A percentile compares a stretch with the other conserved stretches of the same genome.
Evolutionary conservation across 2,888 invertebrate genomes (phyloP).

Genomic region (Diachrysia chrysitis): DNA sequence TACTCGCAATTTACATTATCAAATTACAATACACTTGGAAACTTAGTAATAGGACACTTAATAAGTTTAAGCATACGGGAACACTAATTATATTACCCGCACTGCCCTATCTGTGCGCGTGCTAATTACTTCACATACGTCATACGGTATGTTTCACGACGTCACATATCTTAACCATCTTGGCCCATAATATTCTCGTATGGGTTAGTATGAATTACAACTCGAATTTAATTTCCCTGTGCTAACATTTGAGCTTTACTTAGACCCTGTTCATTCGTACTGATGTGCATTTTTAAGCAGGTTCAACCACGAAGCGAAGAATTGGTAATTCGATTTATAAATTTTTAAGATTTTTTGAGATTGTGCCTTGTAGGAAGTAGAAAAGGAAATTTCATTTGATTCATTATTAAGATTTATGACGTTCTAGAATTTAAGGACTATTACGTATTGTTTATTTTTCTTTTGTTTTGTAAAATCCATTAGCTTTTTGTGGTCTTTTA

Average conservation of each 20-base stretch:
- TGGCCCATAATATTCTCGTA: slow-evolving; percentile 70
- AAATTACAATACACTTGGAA: slow-evolving; percentile 48
- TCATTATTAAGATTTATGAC: not conserved
- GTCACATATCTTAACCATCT: slow-evolving; percentile 63
- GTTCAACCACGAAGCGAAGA: slow-evolving; percentile 39
- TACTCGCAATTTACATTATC: slow-evolving; percentile 29
- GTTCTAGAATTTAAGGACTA: not conserved
- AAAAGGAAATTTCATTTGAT: not conserved
- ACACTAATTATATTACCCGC: slow-evolving; percentile 63
- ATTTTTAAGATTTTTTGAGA: slow-evolving; percentile 11
- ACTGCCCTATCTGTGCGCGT: slow-evolving; percentile 60
- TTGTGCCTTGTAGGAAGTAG: not conserved
- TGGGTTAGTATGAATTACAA: slow-evolving; percentile 79
- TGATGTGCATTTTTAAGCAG: slow-evolving; percentile 54
- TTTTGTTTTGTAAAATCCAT: not conserved
- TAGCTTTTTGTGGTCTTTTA: no score
- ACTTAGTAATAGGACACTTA: slow-evolving; percentile 57
- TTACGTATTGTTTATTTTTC: not conserved
- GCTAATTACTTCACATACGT: slow-evolving; percentile 80
- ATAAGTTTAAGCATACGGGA: slow-evolving; percentile 52
- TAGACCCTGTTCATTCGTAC: slow-evolving; percentile 60
- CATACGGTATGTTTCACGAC: slow-evolving; percentile 71
- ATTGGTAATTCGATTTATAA: slow-evolving; percentile 32
- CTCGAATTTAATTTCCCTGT: slow-evolving; percentile 77
- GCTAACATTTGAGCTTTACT: slow-evolving; percentile 77